Conservation (phyloP, 2,113 vertebrate genomes). For the Clinocottus analis region DNA sequence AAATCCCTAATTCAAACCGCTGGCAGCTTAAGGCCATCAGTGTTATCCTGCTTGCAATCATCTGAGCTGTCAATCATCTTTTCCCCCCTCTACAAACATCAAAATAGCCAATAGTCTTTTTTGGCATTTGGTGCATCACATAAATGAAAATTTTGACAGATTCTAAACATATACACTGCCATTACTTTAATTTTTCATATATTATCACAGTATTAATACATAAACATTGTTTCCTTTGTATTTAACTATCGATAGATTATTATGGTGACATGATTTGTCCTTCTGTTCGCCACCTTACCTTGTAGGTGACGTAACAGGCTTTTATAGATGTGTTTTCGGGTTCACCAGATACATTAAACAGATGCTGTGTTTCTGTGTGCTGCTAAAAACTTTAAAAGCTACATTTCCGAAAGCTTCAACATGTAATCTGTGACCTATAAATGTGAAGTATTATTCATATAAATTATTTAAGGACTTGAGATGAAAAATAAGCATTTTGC, state of each 20-base stretch:
- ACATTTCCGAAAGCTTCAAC: slow-evolving; percentile 23
- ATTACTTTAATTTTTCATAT: neutral
- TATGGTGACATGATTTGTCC: neutral
- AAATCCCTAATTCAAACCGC: slow-evolving; percentile 59
- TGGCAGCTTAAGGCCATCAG: slow-evolving; percentile 66
- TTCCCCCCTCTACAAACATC: slow-evolving; percentile 28
- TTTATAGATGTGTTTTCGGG: neutral
- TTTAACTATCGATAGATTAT: neutral
- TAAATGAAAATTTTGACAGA: slow-evolving; percentile 17
- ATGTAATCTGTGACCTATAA: slow-evolving; percentile 40
- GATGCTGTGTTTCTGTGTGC: slow-evolving; percentile 28
- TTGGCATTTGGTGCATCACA: neutral
- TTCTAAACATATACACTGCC: slow-evolving; percentile 5
- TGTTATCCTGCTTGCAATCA: slow-evolving; percentile 63
- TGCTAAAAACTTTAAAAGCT: slow-evolving; percentile 30
- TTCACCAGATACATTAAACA: slow-evolving; percentile 24
- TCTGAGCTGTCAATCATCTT: slow-evolving; percentile 42
- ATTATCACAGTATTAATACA: slow-evolving; percentile 25
- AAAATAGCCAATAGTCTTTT: slow-evolving; percentile 16
- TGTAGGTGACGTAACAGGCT: neutral
- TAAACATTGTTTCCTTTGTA: neutral
- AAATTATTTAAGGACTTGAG: slow-evolving; percentile 70
- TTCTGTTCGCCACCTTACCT: neutral
- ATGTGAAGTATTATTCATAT: slow-evolving; percentile 63
- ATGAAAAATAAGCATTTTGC: slow-evolving; percentile 67